A percentile compares a stretch with the other conserved stretches of the same genome.
Conservation (phyloP, 2,888 invertebrate species). For the Eupithecia dodoneata region DNA sequence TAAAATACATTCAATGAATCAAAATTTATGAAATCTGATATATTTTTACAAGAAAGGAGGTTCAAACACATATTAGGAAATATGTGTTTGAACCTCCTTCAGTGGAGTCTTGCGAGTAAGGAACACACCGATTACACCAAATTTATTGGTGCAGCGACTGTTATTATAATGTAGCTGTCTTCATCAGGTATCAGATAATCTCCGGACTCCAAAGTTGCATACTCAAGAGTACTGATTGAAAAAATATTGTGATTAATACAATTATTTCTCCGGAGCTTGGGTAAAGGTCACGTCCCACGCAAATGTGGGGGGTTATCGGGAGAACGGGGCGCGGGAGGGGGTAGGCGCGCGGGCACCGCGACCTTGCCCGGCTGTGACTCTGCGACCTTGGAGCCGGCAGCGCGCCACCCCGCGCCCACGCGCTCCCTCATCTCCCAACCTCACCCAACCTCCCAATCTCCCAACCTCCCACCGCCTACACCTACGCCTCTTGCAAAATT, state of each 20-base stretch:
- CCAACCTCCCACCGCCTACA: conserved; percentile 58
- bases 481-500: conserved; percentile 77
- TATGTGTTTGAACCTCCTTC: not conserved
- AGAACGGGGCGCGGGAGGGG: conserved; percentile 61
- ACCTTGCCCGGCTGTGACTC: conserved; percentile 85
- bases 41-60: not conserved
- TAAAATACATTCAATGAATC: not conserved
- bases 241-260: conserved; percentile 75
- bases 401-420: conserved; percentile 59
- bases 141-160: too few relatives aligned
- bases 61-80: too few relatives aligned
- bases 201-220: not conserved
- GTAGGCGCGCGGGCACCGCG: conserved; percentile 81
- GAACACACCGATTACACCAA: not conserved
- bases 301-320: conserved; percentile 75
- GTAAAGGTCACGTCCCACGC: conserved; percentile 84
- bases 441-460: conserved; percentile 41
- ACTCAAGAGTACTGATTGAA: conserved; percentile 49
- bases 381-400: conserved; percentile 80
- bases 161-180: not conserved
- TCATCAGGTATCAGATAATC: not conserved
- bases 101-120: not conserved
- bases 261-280: conserved; percentile 79
- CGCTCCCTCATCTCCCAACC: conserved; percentile 44
- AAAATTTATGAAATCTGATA: not conserved